Base-by-base conservation (phyloP, 2,113 vertebrate genomes). In the Conger conger region DNA sequence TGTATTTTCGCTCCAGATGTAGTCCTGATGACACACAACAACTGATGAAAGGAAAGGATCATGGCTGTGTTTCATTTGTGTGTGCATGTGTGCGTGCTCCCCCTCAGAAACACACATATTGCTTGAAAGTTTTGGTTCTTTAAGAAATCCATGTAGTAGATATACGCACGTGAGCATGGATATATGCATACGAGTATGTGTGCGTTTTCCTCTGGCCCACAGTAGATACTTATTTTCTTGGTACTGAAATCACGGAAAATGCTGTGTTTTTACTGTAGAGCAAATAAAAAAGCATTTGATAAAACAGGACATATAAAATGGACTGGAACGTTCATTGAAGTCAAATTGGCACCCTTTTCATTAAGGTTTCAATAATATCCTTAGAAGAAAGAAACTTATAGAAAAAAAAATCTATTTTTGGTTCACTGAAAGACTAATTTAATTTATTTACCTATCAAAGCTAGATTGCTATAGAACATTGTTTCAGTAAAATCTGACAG, bases 241-340 rank as follows among this genome's bases (percentile, higher is more conserved):
- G 89, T 90, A 80, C 88, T 89, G 88, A 60, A 91, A 86, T 94
- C 86, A 79, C 85, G 87, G 90, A 83, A 84, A 90, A 89, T 88
- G 83, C 83, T 88, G 87, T 81, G 80, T 88, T 86, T 53, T 42
- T 63, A 87, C 15, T 82, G 88, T 84, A 80, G 86, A 92, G 73
- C 76, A 89, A 89, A 88, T 87, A 90, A 89, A 90, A 92, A 88
- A 91, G 87, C 60, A 91, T 90, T 92, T 92, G 89, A 92, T 89
- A 90, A 91, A 92, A 90, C 45, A 84, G 78, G 42, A 53, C n/a
- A 38, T 78, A 78, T 45, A 8, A 57, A 82, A 94, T 93, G 93
- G 93, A 91, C 83, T 84, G 77, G 78, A 54, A 42, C 89, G 89
- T 93, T 92, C 7, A 4, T 37, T 89, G 90, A 88, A 85, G n/a